Percentiles rank a stretch among this genome's conserved stretches.
phyloP scores from a whole-genome alignment of 2,797 vertebrate species.

The Enteromius thamalakanensis region DNA sequence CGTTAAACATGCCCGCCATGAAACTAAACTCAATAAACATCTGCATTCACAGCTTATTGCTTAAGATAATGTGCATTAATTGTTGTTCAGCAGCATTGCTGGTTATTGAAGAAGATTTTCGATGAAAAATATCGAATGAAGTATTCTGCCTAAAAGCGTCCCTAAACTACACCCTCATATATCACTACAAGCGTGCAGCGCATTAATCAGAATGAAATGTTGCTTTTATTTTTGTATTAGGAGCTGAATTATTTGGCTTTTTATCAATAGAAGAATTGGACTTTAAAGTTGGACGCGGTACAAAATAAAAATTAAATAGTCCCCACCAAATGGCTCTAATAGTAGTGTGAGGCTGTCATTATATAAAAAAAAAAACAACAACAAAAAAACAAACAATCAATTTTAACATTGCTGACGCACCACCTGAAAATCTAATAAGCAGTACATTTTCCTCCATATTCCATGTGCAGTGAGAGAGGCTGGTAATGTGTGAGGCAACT shows the following conservation, averaged over 20 bases:
- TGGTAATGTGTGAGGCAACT: constrained; percentile 81
- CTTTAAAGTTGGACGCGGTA: constrained; percentile 60
- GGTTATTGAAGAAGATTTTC: not conserved
- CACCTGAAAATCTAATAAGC: constrained; percentile 63
- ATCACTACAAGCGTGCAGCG: not conserved
- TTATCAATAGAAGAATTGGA: constrained; percentile 61
- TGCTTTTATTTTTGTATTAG: constrained; percentile 49
- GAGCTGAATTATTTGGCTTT: constrained; percentile 63
- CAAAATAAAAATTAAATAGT: constrained; percentile 57
- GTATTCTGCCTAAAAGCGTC: constrained; percentile 23
- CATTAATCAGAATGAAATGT: constrained; percentile 49
- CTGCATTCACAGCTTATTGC: constrained; percentile 12
- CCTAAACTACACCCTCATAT: not conserved
- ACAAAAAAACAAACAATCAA: constrained; percentile 33
- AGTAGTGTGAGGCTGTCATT: constrained; percentile 48
- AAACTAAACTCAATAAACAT: not conserved
- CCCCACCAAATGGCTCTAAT: constrained; percentile 58
- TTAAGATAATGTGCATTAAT: constrained; percentile 15
- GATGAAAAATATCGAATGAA: not conserved
- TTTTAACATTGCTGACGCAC: constrained; percentile 66
- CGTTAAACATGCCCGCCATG: not conserved
- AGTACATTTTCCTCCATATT: constrained; percentile 72
- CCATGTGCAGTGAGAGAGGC: constrained; percentile 57
- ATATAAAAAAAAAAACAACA: constrained; percentile 43
- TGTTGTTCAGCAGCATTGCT: not conserved